Base-by-base conservation (phyloP, 2,113 vertebrate species). In the Pycnonotus jocosus region DNA sequence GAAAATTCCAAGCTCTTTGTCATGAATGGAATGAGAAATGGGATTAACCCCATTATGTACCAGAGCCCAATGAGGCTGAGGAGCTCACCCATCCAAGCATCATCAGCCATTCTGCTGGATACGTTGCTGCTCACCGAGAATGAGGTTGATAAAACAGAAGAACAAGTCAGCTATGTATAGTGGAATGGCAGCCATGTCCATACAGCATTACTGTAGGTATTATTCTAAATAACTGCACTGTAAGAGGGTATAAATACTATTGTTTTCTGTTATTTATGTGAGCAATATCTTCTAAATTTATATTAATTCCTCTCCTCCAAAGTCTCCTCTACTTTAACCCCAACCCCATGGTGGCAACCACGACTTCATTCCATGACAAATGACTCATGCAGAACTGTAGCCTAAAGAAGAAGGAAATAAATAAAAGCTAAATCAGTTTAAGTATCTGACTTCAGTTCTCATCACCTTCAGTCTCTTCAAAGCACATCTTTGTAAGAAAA, bases 1-100 rank as follows among this genome's bases (percentile, higher is more conserved):
- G 98, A 99, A 95, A 99, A 99, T 96, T 99, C 99, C 19, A 99
- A 98, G 93, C 93, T 98, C 74, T 98, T 99, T 86, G 98, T 98
- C 97, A 99, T 99, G 97, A 97, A 98, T 17, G 98, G 98, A 42
- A 98, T 98, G 98, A 97, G 97, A 89, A 99, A 99, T 13, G 98
- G 98, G 38, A 98, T 99, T 65, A 98, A 98, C 86, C 92, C 98
- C 48, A 98, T 98, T 48, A 97, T 97, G 96, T 99, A 99, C 90
- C 99, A 99, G 96, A 99, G 98, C 91, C 98, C 99, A 48, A 82
- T 97, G 76, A 98, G 98, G 84, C 95, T 98, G 64, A 97, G 83
- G 24, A 98, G 97, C 51, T 91, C 97, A 33, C 97, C 98, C 40
- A 97, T 96, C 27, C 99, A 99, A 89, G 94, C 98, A 18, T 97